Evolutionary conservation across 2,888 invertebrate genomes (phyloP), one percentile per base, ranked within the genome.

Genomic region (Autographa pulchrina): DNA sequence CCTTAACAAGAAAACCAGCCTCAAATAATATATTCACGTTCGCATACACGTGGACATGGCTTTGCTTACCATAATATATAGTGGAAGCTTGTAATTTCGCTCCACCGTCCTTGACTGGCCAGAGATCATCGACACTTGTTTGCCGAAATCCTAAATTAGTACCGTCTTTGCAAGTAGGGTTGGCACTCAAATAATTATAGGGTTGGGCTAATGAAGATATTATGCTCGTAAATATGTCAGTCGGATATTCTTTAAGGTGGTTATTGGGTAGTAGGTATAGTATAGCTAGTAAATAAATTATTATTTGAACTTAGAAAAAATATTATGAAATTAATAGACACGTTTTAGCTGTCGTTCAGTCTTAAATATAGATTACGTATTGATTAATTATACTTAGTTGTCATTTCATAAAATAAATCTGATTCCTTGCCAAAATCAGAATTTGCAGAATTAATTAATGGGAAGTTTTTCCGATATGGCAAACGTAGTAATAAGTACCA

Each of bases 81-180:
- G 62, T 63, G 64, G 61, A 62, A 68, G 60, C 20, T 61, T 59
- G 48, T 64, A 72, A 72, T 68, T 77, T 71, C 67, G 77, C 62
- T 58, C 43, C 35, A 11, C 65, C 80, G 90, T 85, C 89, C 89
- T 89, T 89, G 90, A 81, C 80, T 76, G 62, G 66, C 62, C 67
- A 62, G 71, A 84, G 89, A 86, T 78, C 87, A 73, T 86, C 83
- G 89, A 89, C 89, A 81, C 80, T 72, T 73, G 77, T 77, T 79
- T 77, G 82, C 77, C 68, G 76, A 79, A 83, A 80, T 82, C 82
- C 85, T 80, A 86, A 87, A 86, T 87, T 85, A 83, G 82, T 82
- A 81, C 80, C 75, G 74, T 76, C 78, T 83, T 81, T 59, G 70
- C 71, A 77, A 64, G 62, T 63, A 80, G 75, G 80, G 78, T 35